Evolutionary conservation across 2,888 invertebrate genomes (phyloP), one percentile per base, ranked within the genome.

Genomic region (Acronicta alni): DNA sequence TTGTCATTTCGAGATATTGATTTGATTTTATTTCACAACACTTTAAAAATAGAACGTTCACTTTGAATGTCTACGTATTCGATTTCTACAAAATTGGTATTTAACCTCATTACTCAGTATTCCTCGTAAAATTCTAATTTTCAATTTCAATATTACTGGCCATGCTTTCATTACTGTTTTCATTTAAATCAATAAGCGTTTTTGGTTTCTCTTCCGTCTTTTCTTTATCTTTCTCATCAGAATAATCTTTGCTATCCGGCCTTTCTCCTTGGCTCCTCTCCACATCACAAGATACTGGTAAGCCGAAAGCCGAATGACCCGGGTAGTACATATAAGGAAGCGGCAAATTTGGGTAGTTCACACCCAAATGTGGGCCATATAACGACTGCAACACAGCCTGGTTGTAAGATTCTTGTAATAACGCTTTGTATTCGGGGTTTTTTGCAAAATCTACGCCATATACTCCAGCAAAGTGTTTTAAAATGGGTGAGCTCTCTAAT

Each of bases 131-230:
- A 35, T 5, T 43, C 86, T 83, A 94, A 85, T 94, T 94, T 84
- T 94, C 94, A 57, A 94, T 72, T 77, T 94, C 94, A 64, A 94
- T 94, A 76, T 94, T 94, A 83, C 94, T 94, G 23, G 92, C 94
- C 89, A 94, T 91, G 79, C 94, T 94, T 63, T 93, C 93, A 73
- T 87, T 91, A 64, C 94, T 94, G 64, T 94, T 93, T 57, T 93
- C 94, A 72, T 93, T 92, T 1, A 91, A 58, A 63, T 89, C 90
- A 16, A 90, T 75, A 18, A 79, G 80, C 23, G 60, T 67, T 77
- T 91, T 92, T 16, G 72, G 68, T 79, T 90, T 90, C 5, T 77
- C 83, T n/a, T 79, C 75, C 8, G 57, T 17, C 43, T 88, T 89
- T 38, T 86, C 84, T 63, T 90, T 89, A 2, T 79, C 83, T 60